Evolutionary conservation across 2,888 invertebrate species (phyloP), one percentile per base, ranked within the genome.

Genomic region (Nomada flava): DNA sequence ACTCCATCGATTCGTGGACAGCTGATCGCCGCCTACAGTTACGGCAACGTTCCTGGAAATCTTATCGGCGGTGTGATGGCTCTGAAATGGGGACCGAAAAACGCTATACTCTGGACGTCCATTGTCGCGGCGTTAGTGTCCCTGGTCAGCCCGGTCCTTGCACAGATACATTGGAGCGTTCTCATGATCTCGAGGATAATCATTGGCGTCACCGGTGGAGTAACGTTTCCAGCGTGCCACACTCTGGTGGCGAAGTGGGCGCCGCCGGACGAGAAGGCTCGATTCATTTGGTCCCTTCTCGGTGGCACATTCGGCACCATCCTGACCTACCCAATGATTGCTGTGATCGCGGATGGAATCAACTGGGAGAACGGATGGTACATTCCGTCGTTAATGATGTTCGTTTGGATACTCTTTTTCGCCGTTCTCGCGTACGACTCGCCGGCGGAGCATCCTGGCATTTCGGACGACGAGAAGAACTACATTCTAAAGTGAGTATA

Each of bases 291-390:
- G 88, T 95, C 96, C 0, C 94, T 97, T 89, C 95, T 96, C 95
- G 97, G 97, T 15, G 97, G 97, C 7, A 96, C 96, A 0, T 94
- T 97, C 72, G 97, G 96, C 2, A 96, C 96, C 0, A 96, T 96
- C 1, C 93, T 96, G 1, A 96, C 96, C 0, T 96, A 96, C 95
- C 96, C 96, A 0, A 91, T 96, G 2, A 95, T 96, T 47, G 96
- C 96, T 3, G 92, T 95, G 0, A 94, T 97, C 0, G 95, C 96
- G 74, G 95, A 96, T 72, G 92, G 93, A 15, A 94, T 95, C 29
- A 96, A 96, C 76, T 97, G 97, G 97, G 95, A 95, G 36, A 95
- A 95, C 90, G 96, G 96, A 1, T 97, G 96, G 93, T 96, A 96
- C 89, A 94, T 96, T 2, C 95, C 96, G 0, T 95, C 95, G 0